Base-by-base conservation (phyloP, 2,888 invertebrate species). In the Drosophila phalerata region DNA sequence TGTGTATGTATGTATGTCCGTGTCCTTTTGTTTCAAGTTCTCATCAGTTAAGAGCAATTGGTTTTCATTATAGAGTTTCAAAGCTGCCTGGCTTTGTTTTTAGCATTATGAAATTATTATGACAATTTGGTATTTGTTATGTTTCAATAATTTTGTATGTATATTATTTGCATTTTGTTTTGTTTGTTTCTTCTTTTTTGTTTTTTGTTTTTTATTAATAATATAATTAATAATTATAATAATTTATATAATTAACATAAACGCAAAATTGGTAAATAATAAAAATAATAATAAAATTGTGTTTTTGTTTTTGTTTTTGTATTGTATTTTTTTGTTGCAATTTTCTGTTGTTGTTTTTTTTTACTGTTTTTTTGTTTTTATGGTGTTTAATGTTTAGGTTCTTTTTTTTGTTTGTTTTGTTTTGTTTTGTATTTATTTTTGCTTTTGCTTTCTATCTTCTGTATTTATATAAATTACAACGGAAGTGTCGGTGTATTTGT, bases 401-500 rank as follows among this genome's bases (percentile, higher is more conserved):
- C 40, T 51, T 63, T 53, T 69, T 43, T 11, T 19, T 42, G 49
- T 40, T 42, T 65, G 11, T 15, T 47, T 57, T 17, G 45, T 28
- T 45, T 25, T 47, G 45, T 34, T 49, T 40, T 62, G 30, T 19
- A 6, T 28, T 52, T 45, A 37, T 19, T 32, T 60, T 13, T 55
- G 30, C 38, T 66, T 37, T 68, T 57, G 49, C 22, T 52, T 55
- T 56, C 40, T 69, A n/a, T 40, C 42, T 51, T 72, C 48, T 51
- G 53, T 65, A 40, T 82, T 69, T 79, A 69, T 65, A 65, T 78
- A 90, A 92, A 92, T 93, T 93, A 93, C 92, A 93, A 92, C 92
- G 93, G 93, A 92, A 93, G 93, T 92, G 93, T 93, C 92, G 93
- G 93, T 92, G 93, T 93, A 91, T 93, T 93, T 92, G 92, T 92